Base-by-base conservation (phyloP, 1,140 invertebrate genomes). In the Globodera ellingtonae region DNA sequence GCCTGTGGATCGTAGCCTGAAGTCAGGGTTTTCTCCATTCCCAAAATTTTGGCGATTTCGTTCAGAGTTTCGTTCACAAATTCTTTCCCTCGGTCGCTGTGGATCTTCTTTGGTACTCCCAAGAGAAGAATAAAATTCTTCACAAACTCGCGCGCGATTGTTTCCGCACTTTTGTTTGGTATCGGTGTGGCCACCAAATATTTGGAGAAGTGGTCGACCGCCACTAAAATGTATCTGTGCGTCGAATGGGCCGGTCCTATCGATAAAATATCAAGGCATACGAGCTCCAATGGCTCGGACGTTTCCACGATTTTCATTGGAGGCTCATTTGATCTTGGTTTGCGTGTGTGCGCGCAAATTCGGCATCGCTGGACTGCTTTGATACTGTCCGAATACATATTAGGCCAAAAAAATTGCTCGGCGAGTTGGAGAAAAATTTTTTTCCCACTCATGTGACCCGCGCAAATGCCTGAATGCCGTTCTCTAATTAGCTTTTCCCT, bases 271-370 rank as follows among this genome's bases (percentile, higher is more conserved):
- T 72, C 71, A 4, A 72, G 24, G n/a, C 71, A 46, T 7, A 72
- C 71, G n/a, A 46, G 35, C 35, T 72, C 46, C 4, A 75, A 44
- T n/a, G 73, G 73, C 21, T n/a, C 73, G 35, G 21, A 48, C 18
- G 73, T 50, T 15, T 75, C 44, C 44, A 75, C 52, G 1, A 35
- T 56, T 56, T 75, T 75, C 52, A 75, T 18, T 18, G 52, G 52
- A 35, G 73, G 73, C 15, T 75, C 52, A 75, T 75, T 75, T 48
- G 50, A 18, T 44, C 73, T 75, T 13, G 73, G 73, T 2, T 75
- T 65, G 0, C 73, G 46, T 4, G 73, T 75, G 15, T 75, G 62
- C 7, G 73, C 73, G 13, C 73, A 75, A n/a, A 75, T 75, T 2
- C 73, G 44, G 35, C 73, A 75, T n/a, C 13, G 18, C 4, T 7